These are phyloP conservation scores for Corythornis cristatus DNA, from an alignment of 2,113 vertebrate species.

Conservation along the genomic window DNA sequence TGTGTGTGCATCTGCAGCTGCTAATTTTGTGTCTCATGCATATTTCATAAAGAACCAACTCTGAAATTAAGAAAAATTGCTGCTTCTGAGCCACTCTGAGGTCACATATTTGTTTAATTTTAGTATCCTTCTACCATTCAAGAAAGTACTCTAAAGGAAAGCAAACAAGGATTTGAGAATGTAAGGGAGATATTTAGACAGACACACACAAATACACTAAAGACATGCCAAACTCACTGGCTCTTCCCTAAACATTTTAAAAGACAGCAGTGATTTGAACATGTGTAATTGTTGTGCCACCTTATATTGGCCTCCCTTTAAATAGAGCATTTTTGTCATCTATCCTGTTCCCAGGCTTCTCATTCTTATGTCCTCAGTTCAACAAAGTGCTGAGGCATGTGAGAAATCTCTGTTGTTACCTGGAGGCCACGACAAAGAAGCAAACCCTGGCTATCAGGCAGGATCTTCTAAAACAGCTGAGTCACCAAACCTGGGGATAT, in stretches of 20 bases:
- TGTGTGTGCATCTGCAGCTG: not conserved
- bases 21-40: constrained; percentile 11
- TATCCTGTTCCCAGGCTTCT: not conserved
- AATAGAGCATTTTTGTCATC: not conserved
- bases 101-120: constrained; percentile 25
- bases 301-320: not conserved
- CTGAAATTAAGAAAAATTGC: constrained; percentile 28
- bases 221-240: not conserved
- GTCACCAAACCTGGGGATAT: not conserved
- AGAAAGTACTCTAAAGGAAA: not conserved
- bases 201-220: not conserved
- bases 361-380: not conserved
- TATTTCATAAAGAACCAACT: constrained; percentile 47
- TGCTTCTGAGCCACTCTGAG: constrained; percentile 3
- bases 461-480: not conserved
- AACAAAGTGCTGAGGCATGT: not conserved
- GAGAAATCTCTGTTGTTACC: not conserved
- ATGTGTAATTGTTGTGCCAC: not conserved
- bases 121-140: not conserved
- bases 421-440: not conserved
- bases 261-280: not conserved
- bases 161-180: not conserved
- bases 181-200: not conserved
- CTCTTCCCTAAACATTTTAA: not conserved
- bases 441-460: not conserved